These are phyloP conservation scores for Mirounga angustirostris DNA, from an alignment of 2,113 vertebrate species.

Conservation along the genomic window DNA sequence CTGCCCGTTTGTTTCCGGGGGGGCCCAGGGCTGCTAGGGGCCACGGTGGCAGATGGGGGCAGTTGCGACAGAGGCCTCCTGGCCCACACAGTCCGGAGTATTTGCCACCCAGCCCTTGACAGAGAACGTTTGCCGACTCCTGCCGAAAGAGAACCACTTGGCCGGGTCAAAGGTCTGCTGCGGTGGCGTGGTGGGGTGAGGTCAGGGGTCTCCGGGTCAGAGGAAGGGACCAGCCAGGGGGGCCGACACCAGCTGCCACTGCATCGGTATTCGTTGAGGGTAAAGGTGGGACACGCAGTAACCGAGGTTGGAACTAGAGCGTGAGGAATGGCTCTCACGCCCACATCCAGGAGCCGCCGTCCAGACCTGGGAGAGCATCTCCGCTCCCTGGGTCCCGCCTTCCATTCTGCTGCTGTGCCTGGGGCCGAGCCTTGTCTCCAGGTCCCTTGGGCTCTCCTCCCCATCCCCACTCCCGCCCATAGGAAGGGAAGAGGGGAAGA, in stretches of 20 bases:
- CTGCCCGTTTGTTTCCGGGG: rapidly evolving
- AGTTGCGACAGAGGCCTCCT: background rate
- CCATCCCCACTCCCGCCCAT: background rate
- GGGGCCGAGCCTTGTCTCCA: background rate
- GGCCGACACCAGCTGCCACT: background rate
- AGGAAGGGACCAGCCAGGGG: too few species aligned
- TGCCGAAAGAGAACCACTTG: background rate
- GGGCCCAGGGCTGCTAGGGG: background rate
- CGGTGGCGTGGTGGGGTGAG: background rate
- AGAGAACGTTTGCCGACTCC: background rate
- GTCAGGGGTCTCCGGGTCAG: background rate
- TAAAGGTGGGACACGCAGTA: background rate
- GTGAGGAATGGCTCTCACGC: background rate
- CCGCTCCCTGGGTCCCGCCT: too few species aligned
- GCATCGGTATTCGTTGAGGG: too few species aligned
- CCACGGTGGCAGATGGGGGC: rapidly evolving
- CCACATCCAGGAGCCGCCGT: too few species aligned
- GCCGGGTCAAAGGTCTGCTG: background rate
- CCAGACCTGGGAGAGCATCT: background rate
- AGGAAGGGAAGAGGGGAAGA: background rate
- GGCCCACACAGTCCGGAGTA: background rate
- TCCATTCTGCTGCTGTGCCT: background rate
- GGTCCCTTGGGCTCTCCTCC: background rate
- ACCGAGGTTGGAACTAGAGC: background rate
- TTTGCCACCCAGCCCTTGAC: background rate